phyloP scores from a whole-genome alignment of 2,113 vertebrate species.

The Mystacornis crossleyi region DNA sequence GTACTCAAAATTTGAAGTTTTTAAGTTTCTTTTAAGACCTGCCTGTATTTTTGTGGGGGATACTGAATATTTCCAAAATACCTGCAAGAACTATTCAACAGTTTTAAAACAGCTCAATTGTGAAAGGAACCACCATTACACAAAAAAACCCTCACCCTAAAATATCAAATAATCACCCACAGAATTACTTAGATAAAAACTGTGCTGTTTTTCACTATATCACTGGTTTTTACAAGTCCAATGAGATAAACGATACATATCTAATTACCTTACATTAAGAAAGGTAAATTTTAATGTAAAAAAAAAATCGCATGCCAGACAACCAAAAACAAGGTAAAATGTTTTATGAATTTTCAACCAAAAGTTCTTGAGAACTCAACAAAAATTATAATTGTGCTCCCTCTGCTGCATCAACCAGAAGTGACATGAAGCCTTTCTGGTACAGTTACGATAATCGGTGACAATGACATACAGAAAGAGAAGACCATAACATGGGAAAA shows the following conservation, averaged over 20 bases:
- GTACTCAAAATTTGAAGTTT: not conserved
- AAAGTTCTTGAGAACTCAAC: not conserved
- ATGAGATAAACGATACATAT: not conserved
- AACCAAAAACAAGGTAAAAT: not conserved
- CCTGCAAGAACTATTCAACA: not conserved
- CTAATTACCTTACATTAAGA: not conserved
- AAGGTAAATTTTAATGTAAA: not conserved
- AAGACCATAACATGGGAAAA: not conserved
- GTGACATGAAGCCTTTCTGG: not conserved
- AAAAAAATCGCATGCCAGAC: not conserved
- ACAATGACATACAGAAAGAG: not conserved
- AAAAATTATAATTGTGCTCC: slow-evolving; percentile 45
- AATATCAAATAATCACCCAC: not conserved
- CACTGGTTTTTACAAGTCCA: not conserved
- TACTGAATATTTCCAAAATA: not conserved
- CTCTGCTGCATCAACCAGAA: slow-evolving; percentile 43
- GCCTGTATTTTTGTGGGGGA: not conserved
- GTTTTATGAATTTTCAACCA: not conserved
- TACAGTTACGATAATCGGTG: accelerated
- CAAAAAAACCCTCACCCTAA: not conserved
- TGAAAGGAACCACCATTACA: not conserved
- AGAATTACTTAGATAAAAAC: not conserved
- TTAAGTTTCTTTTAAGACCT: not conserved
- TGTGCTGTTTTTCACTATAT: accelerated
- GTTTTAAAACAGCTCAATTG: not conserved